phyloP scores from a whole-genome alignment of 2,113 vertebrate species.

The Epinephelus fuscoguttatus region DNA sequence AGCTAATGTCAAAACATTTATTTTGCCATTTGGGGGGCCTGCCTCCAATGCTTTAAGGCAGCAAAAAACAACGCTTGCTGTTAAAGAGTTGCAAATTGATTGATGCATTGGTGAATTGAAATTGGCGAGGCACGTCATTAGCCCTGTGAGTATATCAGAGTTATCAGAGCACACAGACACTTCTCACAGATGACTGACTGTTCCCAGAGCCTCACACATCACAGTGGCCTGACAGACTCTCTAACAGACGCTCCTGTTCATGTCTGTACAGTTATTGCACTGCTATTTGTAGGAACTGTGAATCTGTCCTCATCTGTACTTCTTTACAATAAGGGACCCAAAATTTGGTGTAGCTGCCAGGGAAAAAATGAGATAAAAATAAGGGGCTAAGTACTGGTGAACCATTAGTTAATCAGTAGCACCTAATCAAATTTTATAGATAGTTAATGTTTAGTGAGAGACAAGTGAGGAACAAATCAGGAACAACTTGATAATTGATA shows the following conservation, averaged over 20 bases:
- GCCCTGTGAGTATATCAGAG: slow-evolving; percentile 23
- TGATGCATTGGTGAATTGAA: slow-evolving; percentile 46
- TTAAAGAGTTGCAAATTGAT: slow-evolving; percentile 25
- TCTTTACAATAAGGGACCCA: too few species aligned
- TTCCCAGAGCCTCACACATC: slow-evolving; percentile 23
- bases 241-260: background rate
- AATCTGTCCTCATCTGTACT: too few species aligned
- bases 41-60: slow-evolving; percentile 8
- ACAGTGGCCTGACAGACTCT: slow-evolving; percentile 7
- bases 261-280: too few species aligned
- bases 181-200: slow-evolving; percentile 43
- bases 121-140: slow-evolving; percentile 36
- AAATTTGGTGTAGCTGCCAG: too few species aligned
- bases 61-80: background rate
- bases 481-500: too few species aligned
- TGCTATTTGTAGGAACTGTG: too few species aligned
- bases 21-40: slow-evolving; percentile 29
- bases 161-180: slow-evolving; percentile 34
- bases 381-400: too few species aligned
- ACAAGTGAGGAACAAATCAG: too few species aligned
- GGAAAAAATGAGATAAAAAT: too few species aligned
- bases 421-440: too few species aligned
- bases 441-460: too few species aligned
- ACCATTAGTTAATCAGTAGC: too few species aligned
- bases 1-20: slow-evolving; percentile 35